Evolutionary conservation across 2,888 invertebrate species (phyloP), one percentile per base, ranked within the genome.

Genomic region (Teinopalpus imperialis): DNA sequence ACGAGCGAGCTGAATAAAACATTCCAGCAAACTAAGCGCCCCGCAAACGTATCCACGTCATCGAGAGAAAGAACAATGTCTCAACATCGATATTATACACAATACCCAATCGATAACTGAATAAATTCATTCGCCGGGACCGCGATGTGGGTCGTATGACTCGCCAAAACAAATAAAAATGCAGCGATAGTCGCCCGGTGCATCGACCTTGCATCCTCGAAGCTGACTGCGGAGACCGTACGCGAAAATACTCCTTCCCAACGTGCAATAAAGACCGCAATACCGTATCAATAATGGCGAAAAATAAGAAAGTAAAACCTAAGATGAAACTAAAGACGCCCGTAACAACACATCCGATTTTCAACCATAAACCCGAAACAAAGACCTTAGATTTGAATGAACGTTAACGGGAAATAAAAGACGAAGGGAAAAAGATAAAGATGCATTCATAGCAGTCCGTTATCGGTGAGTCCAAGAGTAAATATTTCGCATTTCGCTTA

Each of bases 151-250:
- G 87, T 87, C 87, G 86, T 66, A 71, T 75, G 75, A 79, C 79
- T 79, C 78, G 74, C 83, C 82, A 81, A 82, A 87, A 87, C 85
- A 88, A 87, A 87, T 83, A 83, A 86, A 86, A 88, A 83, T 80
- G 76, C 81, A 74, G 62, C 79, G 81, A 85, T 83, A 83, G 81
- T 67, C 77, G 66, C 70, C 57, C 74, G 67, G 88, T 81, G 85
- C 88, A 87, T 74, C 76, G 87, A 87, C 88, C 88, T 85, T 81
- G 79, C 77, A 78, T 80, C 80, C 76, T 74, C 66, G 52, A 52
- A 52, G 55, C 56, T 53, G 54, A 48, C 49, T 35, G 42, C 45
- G 41, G 48, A 47, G 49, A 41, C 45, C 40, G 46, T 66, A 63
- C 55, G 50, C 65, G 52, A 66, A 66, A 66, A 54, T 55, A 47